These are phyloP conservation scores for Drosophila aldrichi DNA, from an alignment of 2,888 invertebrate species.

Conservation along the genomic window DNA sequence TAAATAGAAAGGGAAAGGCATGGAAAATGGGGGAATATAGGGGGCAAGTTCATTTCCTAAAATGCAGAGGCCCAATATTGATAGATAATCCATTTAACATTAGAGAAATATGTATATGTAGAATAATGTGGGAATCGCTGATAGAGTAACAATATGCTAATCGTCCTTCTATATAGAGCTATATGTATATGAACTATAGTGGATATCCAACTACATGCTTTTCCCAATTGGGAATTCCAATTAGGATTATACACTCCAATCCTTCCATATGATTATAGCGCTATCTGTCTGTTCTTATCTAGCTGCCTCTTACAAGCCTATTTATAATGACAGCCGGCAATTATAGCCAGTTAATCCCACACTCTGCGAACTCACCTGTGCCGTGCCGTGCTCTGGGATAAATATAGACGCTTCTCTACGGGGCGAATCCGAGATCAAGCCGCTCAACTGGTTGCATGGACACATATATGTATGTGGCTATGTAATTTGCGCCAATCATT, in stretches of 20 bases:
- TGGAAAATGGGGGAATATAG: not conserved
- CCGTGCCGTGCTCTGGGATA: not conserved
- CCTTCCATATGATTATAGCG: not conserved
- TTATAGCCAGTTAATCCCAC: constrained; percentile 6
- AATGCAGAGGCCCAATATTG: too few species aligned
- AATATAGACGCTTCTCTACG: not conserved
- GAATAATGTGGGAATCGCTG: too few species aligned
- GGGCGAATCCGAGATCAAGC: constrained; percentile 6
- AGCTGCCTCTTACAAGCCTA: constrained; percentile 2
- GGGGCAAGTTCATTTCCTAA: too few species aligned
- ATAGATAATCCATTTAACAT: too few species aligned
- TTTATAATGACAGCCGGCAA: not conserved
- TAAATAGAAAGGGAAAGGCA: not conserved
- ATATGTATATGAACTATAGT: not conserved
- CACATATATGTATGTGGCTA: constrained; percentile 5
- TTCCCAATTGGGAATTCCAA: not conserved
- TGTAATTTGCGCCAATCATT: constrained; percentile 53
- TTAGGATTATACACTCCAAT: not conserved
- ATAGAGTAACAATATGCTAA: too few species aligned
- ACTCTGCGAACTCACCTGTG: not conserved
- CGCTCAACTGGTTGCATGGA: constrained; percentile 6
- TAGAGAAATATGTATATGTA: too few species aligned
- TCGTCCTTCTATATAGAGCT: too few species aligned
- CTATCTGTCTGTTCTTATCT: not conserved
- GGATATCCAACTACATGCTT: not conserved